Percentiles rank a stretch among this genome's conserved stretches.
phyloP scores from a whole-genome alignment of 2,888 invertebrate genomes.

The Marronus borbonicus region DNA sequence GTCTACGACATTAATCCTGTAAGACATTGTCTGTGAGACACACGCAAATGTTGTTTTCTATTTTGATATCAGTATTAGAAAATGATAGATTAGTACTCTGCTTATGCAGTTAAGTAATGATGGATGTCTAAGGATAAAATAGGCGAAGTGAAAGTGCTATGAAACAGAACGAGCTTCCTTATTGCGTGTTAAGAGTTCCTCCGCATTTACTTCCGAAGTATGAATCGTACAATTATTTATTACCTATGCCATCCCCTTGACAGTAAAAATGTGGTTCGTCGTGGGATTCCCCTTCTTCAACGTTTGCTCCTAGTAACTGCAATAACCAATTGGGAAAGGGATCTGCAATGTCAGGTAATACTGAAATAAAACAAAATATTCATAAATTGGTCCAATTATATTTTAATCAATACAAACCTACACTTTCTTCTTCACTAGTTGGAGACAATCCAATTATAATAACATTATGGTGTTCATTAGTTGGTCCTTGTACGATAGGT shows the following conservation, averaged over 20 bases:
- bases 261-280: slow-evolving; percentile 69
- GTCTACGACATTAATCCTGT: too few relatives aligned
- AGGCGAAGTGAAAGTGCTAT: not conserved
- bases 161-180: not conserved
- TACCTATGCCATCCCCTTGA: slow-evolving; percentile 70
- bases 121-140: too few relatives aligned
- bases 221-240: not conserved
- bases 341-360: slow-evolving; percentile 55
- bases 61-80: too few relatives aligned
- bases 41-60: too few relatives aligned
- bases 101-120: too few relatives aligned
- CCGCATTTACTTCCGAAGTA: too few relatives aligned
- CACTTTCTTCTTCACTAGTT: slow-evolving; percentile 51
- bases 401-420: slow-evolving; percentile 48
- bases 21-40: too few relatives aligned
- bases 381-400: not conserved
- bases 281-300: slow-evolving; percentile 56
- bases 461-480: slow-evolving; percentile 43
- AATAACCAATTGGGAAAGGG: slow-evolving; percentile 68
- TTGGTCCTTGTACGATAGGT: not conserved
- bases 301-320: slow-evolving; percentile 63
- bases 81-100: too few relatives aligned
- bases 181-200: too few relatives aligned
- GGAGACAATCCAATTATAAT: slow-evolving; percentile 44
- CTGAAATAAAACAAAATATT: slow-evolving; percentile 24